These are phyloP conservation scores for Porites evermanni DNA, from an alignment of 92 coral and sea anemone genomes.

Conservation along the genomic window DNA sequence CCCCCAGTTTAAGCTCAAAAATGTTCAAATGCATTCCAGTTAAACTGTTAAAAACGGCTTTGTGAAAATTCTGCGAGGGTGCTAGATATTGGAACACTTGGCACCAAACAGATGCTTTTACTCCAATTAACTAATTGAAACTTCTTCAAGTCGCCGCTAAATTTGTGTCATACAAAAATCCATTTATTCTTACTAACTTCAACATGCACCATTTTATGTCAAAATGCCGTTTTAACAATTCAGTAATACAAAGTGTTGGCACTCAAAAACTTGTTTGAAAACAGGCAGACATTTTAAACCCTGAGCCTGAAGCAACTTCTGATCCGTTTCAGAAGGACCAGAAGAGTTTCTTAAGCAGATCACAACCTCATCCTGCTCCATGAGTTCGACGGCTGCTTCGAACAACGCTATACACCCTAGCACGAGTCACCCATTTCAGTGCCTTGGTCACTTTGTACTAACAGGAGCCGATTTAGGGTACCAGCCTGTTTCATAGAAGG, in stretches of 20 bases:
- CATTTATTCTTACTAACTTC: neutral
- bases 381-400: too few relatives aligned
- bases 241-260: neutral
- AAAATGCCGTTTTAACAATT: neutral
- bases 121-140: neutral
- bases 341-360: too few relatives aligned
- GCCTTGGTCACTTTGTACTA: too few relatives aligned
- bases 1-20: neutral
- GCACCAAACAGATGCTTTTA: slow-evolving; percentile 16
- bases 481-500: too few relatives aligned
- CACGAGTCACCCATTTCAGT: too few relatives aligned
- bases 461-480: too few relatives aligned
- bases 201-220: neutral
- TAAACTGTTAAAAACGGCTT: neutral
- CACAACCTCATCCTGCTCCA: too few relatives aligned
- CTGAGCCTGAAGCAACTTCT: too few relatives aligned
- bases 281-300: too few relatives aligned
- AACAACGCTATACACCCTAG: too few relatives aligned
- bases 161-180: neutral
- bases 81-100: neutral
- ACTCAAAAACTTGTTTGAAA: neutral
- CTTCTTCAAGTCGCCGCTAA: neutral
- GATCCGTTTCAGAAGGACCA: too few relatives aligned
- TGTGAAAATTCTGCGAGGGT: neutral
- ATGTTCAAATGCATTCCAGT: neutral